phyloP scores from a whole-genome alignment of 2,797 vertebrate genomes.

The Helarctos malayanus region DNA sequence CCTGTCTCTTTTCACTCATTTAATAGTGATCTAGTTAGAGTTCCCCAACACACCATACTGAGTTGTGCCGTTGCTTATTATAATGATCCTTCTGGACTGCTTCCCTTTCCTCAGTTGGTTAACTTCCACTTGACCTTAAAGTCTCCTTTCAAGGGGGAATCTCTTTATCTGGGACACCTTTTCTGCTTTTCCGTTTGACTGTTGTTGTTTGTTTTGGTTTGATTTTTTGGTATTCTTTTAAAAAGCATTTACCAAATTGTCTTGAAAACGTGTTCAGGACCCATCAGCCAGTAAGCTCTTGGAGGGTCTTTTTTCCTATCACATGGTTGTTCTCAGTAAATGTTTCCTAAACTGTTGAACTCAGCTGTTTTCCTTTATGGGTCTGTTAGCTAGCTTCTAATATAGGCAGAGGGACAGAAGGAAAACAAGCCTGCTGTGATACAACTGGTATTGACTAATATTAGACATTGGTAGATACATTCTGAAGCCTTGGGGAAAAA shows the following conservation, averaged over 20 bases:
- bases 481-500: background rate
- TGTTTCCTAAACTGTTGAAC: conserved; percentile 3
- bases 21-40: background rate
- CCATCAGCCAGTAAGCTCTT: background rate
- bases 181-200: background rate
- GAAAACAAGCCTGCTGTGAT: background rate
- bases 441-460: background rate
- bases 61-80: background rate
- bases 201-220: background rate
- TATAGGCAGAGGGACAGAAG: background rate
- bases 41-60: background rate
- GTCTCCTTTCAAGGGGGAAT: background rate
- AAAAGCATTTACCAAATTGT: background rate
- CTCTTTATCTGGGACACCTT: background rate
- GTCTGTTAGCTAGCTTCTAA: background rate
- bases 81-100: background rate
- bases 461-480: background rate
- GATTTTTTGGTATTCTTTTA: background rate
- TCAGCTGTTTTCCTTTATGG: background rate
- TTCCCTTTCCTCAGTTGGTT: conserved; percentile 16
- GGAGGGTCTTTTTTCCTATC: background rate
- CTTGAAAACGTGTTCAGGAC: background rate
- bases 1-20: background rate
- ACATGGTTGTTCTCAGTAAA: background rate
- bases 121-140: conserved; percentile 23